Evolutionary conservation across 2,797 vertebrate genomes (phyloP).

Genomic region (Hapalemur alaotrensis): DNA sequence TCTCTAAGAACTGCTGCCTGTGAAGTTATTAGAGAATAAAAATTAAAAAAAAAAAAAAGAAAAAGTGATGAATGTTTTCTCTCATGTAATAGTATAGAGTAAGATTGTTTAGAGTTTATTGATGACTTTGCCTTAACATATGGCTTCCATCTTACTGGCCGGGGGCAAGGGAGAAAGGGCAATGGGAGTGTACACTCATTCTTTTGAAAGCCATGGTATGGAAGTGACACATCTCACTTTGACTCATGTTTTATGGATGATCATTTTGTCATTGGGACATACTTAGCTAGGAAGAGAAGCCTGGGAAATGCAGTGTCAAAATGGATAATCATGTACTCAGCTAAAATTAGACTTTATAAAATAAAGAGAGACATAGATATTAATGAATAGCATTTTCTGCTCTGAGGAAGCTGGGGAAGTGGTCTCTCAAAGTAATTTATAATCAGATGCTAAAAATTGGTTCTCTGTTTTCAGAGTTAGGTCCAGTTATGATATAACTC

Average conservation of each 20-base stretch:
- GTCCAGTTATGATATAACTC: neutral
- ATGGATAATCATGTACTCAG: neutral
- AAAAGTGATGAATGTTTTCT: neutral
- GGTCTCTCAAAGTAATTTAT: neutral
- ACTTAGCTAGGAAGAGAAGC: neutral
- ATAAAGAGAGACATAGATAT: neutral
- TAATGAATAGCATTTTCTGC: constrained; percentile 38
- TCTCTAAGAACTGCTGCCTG: neutral
- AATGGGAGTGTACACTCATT: neutral
- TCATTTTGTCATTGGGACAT: neutral
- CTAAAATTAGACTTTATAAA: constrained; percentile 38
- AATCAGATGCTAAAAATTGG: constrained; percentile 11
- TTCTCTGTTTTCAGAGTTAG: constrained; percentile 6
- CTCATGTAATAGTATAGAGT: neutral
- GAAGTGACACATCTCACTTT: neutral
- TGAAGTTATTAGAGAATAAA: no score
- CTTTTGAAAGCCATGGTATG: constrained; percentile 1
- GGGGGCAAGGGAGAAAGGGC: neutral
- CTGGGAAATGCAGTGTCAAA: neutral
- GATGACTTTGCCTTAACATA: neutral
- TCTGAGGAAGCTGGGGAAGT: neutral
- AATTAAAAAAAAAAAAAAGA: no score
- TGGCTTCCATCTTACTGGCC: neutral
- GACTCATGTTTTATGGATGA: neutral
- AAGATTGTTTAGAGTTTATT: neutral